These are phyloP conservation scores for Cheilosia scutellata DNA, from an alignment of 2,888 invertebrate genomes.

Conservation along the genomic window DNA sequence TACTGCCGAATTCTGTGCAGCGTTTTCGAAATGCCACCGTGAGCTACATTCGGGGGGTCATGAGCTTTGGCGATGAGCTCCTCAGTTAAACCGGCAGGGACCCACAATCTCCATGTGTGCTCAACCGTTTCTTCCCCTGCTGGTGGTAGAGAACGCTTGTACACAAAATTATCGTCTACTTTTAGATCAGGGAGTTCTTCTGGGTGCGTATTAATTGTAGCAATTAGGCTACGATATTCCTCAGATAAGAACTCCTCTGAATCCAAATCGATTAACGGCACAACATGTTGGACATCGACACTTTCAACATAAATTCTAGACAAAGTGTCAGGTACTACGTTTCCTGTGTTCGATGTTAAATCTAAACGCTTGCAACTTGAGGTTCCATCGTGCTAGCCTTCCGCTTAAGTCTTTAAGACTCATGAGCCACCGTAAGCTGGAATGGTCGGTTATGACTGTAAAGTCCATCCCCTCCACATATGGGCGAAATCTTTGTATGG, in stretches of 20 bases:
- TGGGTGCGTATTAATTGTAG: not conserved
- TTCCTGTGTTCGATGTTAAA: conserved; percentile 75
- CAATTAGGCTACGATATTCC: not conserved
- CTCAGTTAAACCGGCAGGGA: conserved; percentile 16
- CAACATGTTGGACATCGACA: not conserved
- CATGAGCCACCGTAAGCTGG: no score
- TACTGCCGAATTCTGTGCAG: conserved; percentile 10
- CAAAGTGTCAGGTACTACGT: no score
- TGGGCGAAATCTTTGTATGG: not conserved
- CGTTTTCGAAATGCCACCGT: conserved; percentile 47
- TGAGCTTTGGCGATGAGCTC: conserved; percentile 31
- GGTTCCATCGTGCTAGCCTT: no score
- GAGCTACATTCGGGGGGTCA: conserved; percentile 24
- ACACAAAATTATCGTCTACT: not conserved
- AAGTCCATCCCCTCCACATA: no score
- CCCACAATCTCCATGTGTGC: conserved; percentile 28
- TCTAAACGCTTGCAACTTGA: not conserved
- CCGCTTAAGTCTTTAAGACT: no score
- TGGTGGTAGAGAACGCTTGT: not conserved
- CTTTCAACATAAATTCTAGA: not conserved
- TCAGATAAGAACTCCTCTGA: conserved; percentile 8
- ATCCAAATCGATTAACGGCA: not conserved
- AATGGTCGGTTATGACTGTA: no score
- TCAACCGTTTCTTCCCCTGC: not conserved
- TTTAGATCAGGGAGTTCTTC: conserved; percentile 10